A percentile compares a stretch with the other conserved stretches of the same genome.
These are phyloP conservation scores for Apocheima hispidaria DNA, from an alignment of 2,888 invertebrate species.

Conservation along the genomic window DNA sequence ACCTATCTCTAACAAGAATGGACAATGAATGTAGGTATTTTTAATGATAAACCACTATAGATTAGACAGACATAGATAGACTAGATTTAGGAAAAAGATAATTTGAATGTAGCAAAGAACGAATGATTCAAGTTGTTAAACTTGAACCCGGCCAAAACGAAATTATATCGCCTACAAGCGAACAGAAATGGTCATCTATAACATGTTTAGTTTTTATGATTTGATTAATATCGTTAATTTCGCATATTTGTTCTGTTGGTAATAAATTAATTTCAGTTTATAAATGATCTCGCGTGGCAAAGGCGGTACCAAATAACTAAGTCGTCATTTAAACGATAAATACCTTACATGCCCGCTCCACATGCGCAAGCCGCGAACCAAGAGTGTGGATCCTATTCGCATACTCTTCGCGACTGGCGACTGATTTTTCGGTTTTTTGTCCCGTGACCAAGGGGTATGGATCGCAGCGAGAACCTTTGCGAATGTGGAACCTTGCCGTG, in stretches of 20 bases:
- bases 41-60: not conserved
- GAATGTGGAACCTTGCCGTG: too few relatives aligned
- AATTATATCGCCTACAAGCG: constrained; percentile 30
- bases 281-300: not conserved
- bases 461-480: too few relatives aligned
- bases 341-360: too few relatives aligned
- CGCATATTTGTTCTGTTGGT: constrained; percentile 13
- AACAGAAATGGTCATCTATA: constrained; percentile 28
- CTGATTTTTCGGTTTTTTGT: too few relatives aligned
- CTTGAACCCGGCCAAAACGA: constrained; percentile 26
- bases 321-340: too few relatives aligned
- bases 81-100: too few relatives aligned
- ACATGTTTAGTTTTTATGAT: constrained; percentile 26
- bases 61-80: too few relatives aligned
- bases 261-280: constrained; percentile 9
- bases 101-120: constrained; percentile 2
- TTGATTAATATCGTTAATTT: constrained; percentile 25
- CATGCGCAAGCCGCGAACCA: too few relatives aligned
- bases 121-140: constrained; percentile 14
- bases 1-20: not conserved
- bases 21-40: not conserved
- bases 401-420: too few relatives aligned
- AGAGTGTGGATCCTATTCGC: too few relatives aligned
- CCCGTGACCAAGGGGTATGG: too few relatives aligned
- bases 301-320: too few relatives aligned